Base-by-base conservation (phyloP, 2,797 vertebrate species). In the Botia kubotai region DNA sequence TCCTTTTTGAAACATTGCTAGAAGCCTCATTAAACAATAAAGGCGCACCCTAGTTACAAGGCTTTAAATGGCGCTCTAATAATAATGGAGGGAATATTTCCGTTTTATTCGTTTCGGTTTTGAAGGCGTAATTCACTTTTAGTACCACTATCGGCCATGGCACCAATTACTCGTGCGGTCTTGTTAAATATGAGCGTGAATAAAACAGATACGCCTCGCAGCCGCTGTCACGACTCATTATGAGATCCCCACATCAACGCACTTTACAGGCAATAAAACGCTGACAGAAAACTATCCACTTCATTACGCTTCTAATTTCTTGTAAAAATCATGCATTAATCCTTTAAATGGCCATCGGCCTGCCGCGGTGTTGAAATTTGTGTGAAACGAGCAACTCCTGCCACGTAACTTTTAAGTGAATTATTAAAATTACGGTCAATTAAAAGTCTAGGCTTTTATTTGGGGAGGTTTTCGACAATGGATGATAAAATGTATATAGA, bases 301-400 rank as follows among this genome's bases (percentile, higher is more conserved):
- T 96, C 93, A 96, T 97, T 96, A 97, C 93, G 93, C 94, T 94
- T 92, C 94, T 97, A 95, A 95, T 97, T 97, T 96, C 94, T 96
- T 95, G 94, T 94, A 94, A 96, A 95, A 95, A 93, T 92, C 92
- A 93, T 88, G 94, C 95, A 96, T 96, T 96, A 96, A 95, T 95
- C 93, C 94, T 93, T 93, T 92, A 88, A 93, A 94, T 92, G 93
- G 93, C 94, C 95, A 94, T 19, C 65, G 33, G n/a, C 93, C 94
- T 78, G 79, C 90, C 87, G 92, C 89, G 90, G 93, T 95, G 50
- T 75, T 89, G 89, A 88, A 87, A 89, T 67, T 62, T 85, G 66
- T 76, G 77, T 79, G 23, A 77, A 72, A 58, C 79, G 66, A 72
- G 14, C 50, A 72, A n/a, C 33, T 71, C 11, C 8, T n/a, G 1